Base-by-base conservation (phyloP, 2,797 vertebrate genomes). In the Onychomys arenicola region DNA sequence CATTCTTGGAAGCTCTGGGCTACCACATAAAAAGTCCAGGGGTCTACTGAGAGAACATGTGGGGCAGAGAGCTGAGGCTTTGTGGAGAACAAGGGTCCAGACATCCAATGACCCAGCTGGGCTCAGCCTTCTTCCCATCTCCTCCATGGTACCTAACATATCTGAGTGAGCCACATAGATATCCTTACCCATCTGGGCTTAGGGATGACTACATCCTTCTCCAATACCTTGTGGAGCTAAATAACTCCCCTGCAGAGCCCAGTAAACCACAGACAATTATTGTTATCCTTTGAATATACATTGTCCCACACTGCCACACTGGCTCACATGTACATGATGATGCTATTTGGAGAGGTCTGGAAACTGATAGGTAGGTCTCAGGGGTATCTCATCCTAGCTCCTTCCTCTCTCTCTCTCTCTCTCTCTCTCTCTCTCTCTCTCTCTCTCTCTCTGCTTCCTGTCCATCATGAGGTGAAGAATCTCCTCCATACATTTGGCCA, bases 91-190 rank as follows among this genome's bases (percentile, higher is more conserved):
- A 1, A 57, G 46, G 46, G 17, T 21, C 6, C 75, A 29, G 63
- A 61, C 32, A 34, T 14, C 49, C 52, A 9, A 13, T 17, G 27
- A 29, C 34, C 32, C 12, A 4, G 7, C 25, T 14, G 37, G 46
- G 43, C 43, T 43, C 37, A 49, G 55, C 67, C 73, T 5, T 14
- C 9, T 0, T 13, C n/a, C 73, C 4, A 52, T 80, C 40, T 43
- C 73, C 7, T 11, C 25, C 59, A 73, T 23, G 78, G 65, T 5
- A 2, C 29, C 6, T 59, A 25, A 40, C 4, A 67, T 3, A 11
- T 2, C 19, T 6, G n/a, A n/a, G 16, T 23, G 85, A 0, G 0
- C 43, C 81, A 29, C 25, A 6, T 9, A 16, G 46, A 34, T 23
- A 7, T 37, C 37, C 55, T 34, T 6, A 59, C 27, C 37, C 40